A percentile compares a stretch with the other conserved stretches of the same genome.
phyloP scores from a whole-genome alignment of 2,797 vertebrate genomes.

The Gymnothorax javanicus region DNA sequence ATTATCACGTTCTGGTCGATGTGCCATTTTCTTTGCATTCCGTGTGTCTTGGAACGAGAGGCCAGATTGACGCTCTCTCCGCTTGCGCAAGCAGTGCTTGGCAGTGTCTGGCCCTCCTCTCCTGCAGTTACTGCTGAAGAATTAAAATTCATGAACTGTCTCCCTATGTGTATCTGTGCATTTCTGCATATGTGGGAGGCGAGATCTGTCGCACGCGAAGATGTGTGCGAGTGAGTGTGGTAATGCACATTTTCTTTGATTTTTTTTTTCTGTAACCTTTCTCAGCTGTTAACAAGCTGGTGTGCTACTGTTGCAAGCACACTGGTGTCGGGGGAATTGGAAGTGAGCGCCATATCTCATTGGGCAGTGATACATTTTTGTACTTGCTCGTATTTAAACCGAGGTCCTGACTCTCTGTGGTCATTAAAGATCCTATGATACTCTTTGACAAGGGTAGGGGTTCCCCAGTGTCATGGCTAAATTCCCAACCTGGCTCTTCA shows the following conservation, averaged over 20 bases:
- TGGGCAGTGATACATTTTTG: not conserved
- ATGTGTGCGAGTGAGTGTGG: slow-evolving; percentile 25
- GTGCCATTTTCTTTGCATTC: not conserved
- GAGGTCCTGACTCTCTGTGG: no score
- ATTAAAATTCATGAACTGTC: not conserved
- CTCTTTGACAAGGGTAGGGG: no score
- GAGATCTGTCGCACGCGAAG: slow-evolving; percentile 11
- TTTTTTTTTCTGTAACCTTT: not conserved
- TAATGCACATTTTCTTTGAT: not conserved
- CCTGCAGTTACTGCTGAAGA: not conserved
- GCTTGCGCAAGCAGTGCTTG: not conserved
- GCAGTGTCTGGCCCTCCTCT: not conserved
- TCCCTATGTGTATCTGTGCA: not conserved
- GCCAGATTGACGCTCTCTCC: not conserved
- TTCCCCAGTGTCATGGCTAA: no score
- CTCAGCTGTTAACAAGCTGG: not conserved
- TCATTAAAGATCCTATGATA: no score
- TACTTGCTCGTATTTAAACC: not conserved
- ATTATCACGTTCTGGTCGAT: not conserved
- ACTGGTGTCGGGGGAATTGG: not conserved
- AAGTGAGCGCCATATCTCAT: not conserved
- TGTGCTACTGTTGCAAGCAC: not conserved
- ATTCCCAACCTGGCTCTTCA: no score
- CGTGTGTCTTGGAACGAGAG: not conserved
- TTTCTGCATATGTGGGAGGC: slow-evolving; percentile 26